A percentile compares a stretch with the other conserved stretches of the same genome.
phyloP scores from a whole-genome alignment of 2,888 invertebrate genomes.

The Acronicta psi region DNA sequence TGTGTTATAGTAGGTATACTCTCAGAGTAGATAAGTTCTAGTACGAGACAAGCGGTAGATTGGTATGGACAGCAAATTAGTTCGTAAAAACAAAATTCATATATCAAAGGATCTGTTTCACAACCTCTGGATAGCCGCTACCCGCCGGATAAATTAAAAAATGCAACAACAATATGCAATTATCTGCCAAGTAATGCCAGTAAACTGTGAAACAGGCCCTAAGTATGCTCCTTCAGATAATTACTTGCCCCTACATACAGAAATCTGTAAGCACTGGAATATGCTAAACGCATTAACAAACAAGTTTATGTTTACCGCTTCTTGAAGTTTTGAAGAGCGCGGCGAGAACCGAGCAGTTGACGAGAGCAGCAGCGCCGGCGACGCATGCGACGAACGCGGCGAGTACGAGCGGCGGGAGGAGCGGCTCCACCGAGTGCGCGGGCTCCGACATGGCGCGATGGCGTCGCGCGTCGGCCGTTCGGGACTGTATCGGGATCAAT shows the following conservation, averaged over 20 bases:
- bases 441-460: slow-evolving; percentile 79
- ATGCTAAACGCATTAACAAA: slow-evolving; percentile 20
- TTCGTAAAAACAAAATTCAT: no score
- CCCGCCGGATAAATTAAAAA: no score
- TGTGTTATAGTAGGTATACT: no score
- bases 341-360: slow-evolving; percentile 80
- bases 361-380: slow-evolving; percentile 82
- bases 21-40: no score
- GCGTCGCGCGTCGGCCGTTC: slow-evolving; percentile 80
- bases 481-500: slow-evolving; percentile 86
- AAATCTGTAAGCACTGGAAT: slow-evolving; percentile 3
- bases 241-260: not conserved
- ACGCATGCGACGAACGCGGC: slow-evolving; percentile 75
- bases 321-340: slow-evolving; percentile 81
- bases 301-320: slow-evolving; percentile 77
- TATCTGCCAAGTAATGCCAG: no score
- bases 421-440: slow-evolving; percentile 69
- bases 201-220: no score
- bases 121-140: no score
- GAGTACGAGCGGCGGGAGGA: slow-evolving; percentile 78
- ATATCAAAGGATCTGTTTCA: no score
- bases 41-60: no score
- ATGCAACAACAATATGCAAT: no score
- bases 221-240: no score
- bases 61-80: no score